Base-by-base conservation (phyloP, 1,140 invertebrate genomes). In the Sycophila sp. region DNA sequence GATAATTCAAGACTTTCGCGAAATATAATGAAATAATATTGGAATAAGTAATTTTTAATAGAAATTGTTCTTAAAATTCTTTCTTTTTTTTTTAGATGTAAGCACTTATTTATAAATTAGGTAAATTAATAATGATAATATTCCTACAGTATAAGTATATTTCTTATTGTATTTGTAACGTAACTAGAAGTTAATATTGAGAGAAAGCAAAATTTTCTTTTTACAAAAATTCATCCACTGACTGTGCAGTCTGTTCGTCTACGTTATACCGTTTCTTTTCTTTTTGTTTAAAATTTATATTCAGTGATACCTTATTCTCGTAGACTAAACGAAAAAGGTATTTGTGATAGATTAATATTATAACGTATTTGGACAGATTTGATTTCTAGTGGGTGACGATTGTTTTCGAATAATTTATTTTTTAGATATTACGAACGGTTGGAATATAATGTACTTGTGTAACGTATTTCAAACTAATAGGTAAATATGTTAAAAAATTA, bases 1-100 rank as follows among this genome's bases (percentile, higher is more conserved):
- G 60, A 34, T 67, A 69, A 62, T 69, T 76, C 80, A 77, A 78
- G 79, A 82, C 80, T 80, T 80, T 82, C 78, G 78, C 77, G 77
- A 82, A 79, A 82, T 79, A 80, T n/a, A n/a, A 82, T 79, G 80
- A 82, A 82, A 77, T 78, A 78, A 82, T 80, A 82, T n/a, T n/a
- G n/a, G 76, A 82, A 80, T 80, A 82, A 80, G 78, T 80, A 78
- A 82, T 73, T 77, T 79, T 78, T 77, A 82, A 80, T 72, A 74
- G 30, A 36, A 7, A 36, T 36, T 36, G 34, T 36, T 36, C 13
- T n/a, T 47, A 47, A 22, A 53, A 28, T 53, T 53, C 8, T 53
- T 28, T 26, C n/a, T 45, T 45, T 55, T n/a, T 32, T 55, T n/a
- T 19, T 19, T 59, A 42, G 34, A 59, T 59, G 3, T 59, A 59